Conservation (phyloP, 2,888 invertebrate genomes). For the Sycophila texana region DNA sequence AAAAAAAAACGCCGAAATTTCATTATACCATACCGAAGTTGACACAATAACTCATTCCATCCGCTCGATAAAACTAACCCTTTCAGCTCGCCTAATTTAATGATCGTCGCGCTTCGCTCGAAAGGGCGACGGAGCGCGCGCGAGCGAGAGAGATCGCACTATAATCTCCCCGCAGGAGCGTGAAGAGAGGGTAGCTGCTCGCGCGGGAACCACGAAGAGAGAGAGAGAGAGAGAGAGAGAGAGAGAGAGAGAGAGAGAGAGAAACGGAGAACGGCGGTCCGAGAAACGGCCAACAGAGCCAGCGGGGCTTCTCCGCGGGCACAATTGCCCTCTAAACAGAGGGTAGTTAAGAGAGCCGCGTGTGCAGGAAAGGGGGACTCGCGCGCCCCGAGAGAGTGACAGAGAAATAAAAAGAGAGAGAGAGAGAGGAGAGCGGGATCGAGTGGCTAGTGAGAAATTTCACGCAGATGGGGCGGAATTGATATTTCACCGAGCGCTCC, state of each 20-base stretch:
- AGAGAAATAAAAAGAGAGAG: no score
- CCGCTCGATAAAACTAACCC: slow-evolving; percentile 52
- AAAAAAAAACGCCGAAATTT: slow-evolving; percentile 33
- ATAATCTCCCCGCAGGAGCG: slow-evolving; percentile 32
- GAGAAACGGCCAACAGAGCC: slow-evolving; percentile 65
- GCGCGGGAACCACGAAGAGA: background rate
- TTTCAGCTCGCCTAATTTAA: slow-evolving; percentile 54
- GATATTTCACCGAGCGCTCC: background rate
- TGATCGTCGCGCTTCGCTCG: slow-evolving; percentile 38
- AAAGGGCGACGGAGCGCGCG: slow-evolving; percentile 41
- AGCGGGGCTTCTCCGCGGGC: slow-evolving; percentile 66
- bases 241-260: no score
- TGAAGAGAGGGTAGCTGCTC: slow-evolving; percentile 50
- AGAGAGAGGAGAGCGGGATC: background rate
- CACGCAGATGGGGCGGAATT: slow-evolving; percentile 53
- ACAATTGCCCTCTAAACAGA: slow-evolving; percentile 71
- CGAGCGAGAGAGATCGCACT: slow-evolving; percentile 55
- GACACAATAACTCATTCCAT: slow-evolving; percentile 54
- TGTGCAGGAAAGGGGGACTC: slow-evolving; percentile 22
- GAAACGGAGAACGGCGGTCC: slow-evolving; percentile 28
- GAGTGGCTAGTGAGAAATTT: slow-evolving; percentile 35
- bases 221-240: slow-evolving; percentile 5
- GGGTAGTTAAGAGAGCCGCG: slow-evolving; percentile 67
- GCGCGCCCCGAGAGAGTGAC: background rate
- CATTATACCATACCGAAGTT: slow-evolving; percentile 46